A percentile compares a stretch with the other conserved stretches of the same genome.
phyloP scores from a whole-genome alignment of 2,888 invertebrate species.

The Cataglyphis albicans region DNA sequence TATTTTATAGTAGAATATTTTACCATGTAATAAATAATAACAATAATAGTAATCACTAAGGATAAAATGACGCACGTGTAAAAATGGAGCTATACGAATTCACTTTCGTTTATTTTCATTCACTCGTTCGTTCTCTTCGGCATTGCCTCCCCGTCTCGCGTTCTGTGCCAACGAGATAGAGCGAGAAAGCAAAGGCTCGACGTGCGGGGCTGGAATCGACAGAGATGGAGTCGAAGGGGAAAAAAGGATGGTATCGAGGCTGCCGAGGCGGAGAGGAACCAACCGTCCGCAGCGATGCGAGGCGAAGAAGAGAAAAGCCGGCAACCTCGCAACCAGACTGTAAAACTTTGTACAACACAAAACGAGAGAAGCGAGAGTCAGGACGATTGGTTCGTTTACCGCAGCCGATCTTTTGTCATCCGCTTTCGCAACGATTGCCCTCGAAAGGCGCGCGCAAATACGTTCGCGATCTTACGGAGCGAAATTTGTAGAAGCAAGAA shows the following conservation, averaged over 20 bases:
- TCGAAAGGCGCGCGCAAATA: constrained; percentile 9
- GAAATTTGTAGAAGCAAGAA: not conserved
- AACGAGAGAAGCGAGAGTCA: constrained; percentile 72
- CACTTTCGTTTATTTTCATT: constrained; percentile 73
- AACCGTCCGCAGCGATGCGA: constrained; percentile 58
- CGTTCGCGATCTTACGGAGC: not conserved
- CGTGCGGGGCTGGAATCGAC: constrained; percentile 62
- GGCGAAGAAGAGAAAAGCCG: constrained; percentile 75
- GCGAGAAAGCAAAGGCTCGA: constrained; percentile 38
- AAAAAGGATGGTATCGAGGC: constrained; percentile 35
- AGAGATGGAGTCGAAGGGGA: constrained; percentile 61
- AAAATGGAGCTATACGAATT: constrained; percentile 61
- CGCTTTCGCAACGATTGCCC: constrained; percentile 48
- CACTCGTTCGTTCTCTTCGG: constrained; percentile 51
- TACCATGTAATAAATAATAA: constrained; percentile 45
- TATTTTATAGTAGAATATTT: constrained; percentile 48
- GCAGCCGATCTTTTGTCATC: constrained; percentile 66
- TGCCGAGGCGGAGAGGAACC: constrained; percentile 34
- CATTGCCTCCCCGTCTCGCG: constrained; percentile 31
- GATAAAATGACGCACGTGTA: constrained; percentile 41
- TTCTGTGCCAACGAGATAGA: constrained; percentile 47
- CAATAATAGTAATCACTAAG: constrained; percentile 17
- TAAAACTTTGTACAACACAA: constrained; percentile 80
- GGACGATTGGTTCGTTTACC: constrained; percentile 68
- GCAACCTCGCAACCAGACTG: constrained; percentile 81